phyloP scores from a whole-genome alignment of 2,888 invertebrate genomes.

The Andrena minutula region DNA sequence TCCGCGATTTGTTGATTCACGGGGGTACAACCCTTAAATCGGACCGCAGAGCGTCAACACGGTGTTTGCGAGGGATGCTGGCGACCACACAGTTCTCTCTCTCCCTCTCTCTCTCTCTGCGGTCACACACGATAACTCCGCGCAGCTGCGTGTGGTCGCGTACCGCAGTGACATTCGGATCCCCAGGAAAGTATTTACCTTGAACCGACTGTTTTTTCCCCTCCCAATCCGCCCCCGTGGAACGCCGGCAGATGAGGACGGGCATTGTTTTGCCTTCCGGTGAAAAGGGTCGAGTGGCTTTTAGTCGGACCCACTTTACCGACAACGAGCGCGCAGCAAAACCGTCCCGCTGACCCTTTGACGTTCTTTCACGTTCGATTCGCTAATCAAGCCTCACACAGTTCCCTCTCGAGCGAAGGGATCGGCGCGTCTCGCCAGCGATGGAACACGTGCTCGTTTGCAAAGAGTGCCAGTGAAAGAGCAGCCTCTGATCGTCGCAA shows the following conservation, averaged over 20 bases:
- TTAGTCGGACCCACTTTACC: constrained; percentile 20
- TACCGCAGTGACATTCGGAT: constrained; percentile 29
- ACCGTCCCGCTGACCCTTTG: neutral
- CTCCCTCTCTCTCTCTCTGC: constrained; percentile 23
- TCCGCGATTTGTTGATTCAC: constrained; percentile 1
- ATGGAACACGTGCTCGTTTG: neutral
- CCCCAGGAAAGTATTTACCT: constrained; percentile 45
- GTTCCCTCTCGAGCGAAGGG: neutral
- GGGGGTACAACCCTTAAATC: constrained; percentile 42
- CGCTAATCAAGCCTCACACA: constrained; percentile 26
- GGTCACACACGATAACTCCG: constrained; percentile 31
- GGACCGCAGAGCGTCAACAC: constrained; percentile 43
- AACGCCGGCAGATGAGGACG: neutral
- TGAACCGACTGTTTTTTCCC: constrained; percentile 16
- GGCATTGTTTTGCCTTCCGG: constrained; percentile 27
- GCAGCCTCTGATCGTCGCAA: neutral
- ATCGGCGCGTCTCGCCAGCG: too few relatives aligned
- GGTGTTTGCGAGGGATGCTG: constrained; percentile 40
- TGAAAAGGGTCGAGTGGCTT: constrained; percentile 46
- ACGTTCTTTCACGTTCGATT: constrained; percentile 3
- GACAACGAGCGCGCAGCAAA: neutral
- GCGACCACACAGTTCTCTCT: constrained; percentile 21
- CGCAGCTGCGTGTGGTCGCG: neutral
- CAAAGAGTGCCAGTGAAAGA: neutral
- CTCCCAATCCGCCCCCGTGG: too few relatives aligned